Conservation (phyloP, 1,140 invertebrate species). For the Drosophila sp. region DNA sequence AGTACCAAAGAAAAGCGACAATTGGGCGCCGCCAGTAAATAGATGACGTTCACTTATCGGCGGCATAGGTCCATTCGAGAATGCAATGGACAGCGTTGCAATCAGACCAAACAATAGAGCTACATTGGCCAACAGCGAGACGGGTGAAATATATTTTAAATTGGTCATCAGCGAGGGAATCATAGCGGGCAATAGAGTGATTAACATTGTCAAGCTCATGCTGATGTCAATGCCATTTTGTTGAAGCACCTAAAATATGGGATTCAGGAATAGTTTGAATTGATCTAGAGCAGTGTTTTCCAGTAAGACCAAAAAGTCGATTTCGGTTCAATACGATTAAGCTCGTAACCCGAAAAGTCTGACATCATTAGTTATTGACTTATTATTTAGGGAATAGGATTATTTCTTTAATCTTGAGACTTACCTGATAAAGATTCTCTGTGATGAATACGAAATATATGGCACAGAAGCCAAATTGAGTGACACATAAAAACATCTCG, state of each 20-base stretch:
- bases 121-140: slow-evolving; percentile 89
- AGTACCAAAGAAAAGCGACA: slow-evolving; percentile 90
- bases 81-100: slow-evolving; percentile 88
- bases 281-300: too few relatives aligned
- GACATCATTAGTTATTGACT: too few relatives aligned
- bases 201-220: slow-evolving; percentile 87
- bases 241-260: slow-evolving; percentile 85
- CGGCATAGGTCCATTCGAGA: slow-evolving; percentile 87
- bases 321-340: too few relatives aligned
- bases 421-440: slow-evolving; percentile 90
- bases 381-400: too few relatives aligned
- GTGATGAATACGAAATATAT: slow-evolving; percentile 97
- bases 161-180: slow-evolving; percentile 90
- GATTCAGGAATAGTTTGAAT: not conserved
- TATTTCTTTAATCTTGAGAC: slow-evolving; percentile 3
- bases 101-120: slow-evolving; percentile 87
- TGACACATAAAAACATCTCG: slow-evolving; percentile 92
- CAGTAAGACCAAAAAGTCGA: too few relatives aligned
- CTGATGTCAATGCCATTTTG: slow-evolving; percentile 86
- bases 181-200: slow-evolving; percentile 89
- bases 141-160: slow-evolving; percentile 89
- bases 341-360: too few relatives aligned
- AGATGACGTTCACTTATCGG: slow-evolving; percentile 84
- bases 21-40: slow-evolving; percentile 84
- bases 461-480: slow-evolving; percentile 98